These are phyloP conservation scores for Lithobates pipiens DNA, from an alignment of 2,797 vertebrate genomes.

Conservation along the genomic window DNA sequence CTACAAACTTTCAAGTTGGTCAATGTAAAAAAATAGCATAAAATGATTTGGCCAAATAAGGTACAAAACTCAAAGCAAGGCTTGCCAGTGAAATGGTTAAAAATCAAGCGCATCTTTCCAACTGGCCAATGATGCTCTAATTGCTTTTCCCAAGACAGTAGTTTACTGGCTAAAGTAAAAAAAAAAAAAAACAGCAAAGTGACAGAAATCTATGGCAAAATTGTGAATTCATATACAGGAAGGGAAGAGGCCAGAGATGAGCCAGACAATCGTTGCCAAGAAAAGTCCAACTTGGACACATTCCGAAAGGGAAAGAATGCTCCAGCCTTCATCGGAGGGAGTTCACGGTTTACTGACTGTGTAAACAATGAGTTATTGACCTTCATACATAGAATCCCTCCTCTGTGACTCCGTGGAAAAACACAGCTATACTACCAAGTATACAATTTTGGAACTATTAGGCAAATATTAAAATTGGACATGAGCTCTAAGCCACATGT, in stretches of 20 bases:
- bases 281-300: conserved; percentile 45
- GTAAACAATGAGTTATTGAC: conserved; percentile 62
- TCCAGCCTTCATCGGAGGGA: conserved; percentile 41
- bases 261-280: conserved; percentile 49
- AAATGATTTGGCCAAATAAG: no score
- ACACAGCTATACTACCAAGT: conserved; percentile 25
- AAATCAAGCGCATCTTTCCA: neutral
- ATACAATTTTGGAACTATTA: conserved; percentile 1
- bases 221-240: conserved; percentile 41
- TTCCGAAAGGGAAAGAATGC: conserved; percentile 57
- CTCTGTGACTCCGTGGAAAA: conserved; percentile 51
- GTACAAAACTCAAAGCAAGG: no score
- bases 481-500: conserved; percentile 14
- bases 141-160: neutral
- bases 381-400: conserved; percentile 50
- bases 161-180: neutral
- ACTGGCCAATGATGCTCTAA: neutral
- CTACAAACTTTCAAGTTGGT: no score
- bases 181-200: conserved; percentile 17
- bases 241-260: conserved; percentile 34
- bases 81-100: neutral
- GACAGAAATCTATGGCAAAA: conserved; percentile 6
- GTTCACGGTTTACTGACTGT: conserved; percentile 51
- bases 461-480: conserved; percentile 44
- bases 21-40: no score